phyloP scores from a whole-genome alignment of 2,888 invertebrate genomes.

The Mylabris sibirica region DNA sequence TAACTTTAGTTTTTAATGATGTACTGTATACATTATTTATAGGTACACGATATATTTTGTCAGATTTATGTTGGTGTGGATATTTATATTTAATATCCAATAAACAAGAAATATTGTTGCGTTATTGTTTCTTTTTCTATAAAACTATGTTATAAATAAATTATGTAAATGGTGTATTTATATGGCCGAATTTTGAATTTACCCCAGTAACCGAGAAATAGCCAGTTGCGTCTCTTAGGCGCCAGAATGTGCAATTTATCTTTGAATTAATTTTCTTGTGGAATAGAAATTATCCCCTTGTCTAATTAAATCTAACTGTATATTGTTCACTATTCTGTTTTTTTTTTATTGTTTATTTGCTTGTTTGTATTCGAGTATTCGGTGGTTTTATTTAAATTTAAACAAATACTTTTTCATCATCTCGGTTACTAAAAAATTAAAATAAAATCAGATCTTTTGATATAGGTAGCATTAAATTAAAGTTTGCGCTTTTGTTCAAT shows the following conservation, averaged over 20 bases:
- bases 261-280: slow-evolving; percentile 28
- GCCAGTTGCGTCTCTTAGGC: slow-evolving; percentile 25
- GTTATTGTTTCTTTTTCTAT: background rate
- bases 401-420: background rate
- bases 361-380: background rate
- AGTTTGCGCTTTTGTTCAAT: background rate
- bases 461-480: background rate
- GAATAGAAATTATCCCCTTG: slow-evolving; percentile 26
- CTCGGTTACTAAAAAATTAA: background rate
- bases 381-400: background rate
- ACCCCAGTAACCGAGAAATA: background rate
- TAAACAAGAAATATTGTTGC: background rate
- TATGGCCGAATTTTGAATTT: background rate
- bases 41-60: too few relatives aligned
- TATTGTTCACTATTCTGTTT: background rate
- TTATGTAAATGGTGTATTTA: background rate
- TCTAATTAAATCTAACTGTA: slow-evolving; percentile 26
- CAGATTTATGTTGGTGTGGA: background rate
- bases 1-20: background rate
- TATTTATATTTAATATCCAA: background rate
- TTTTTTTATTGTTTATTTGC: background rate
- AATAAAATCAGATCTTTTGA: background rate
- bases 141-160: background rate
- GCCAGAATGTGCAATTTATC: slow-evolving; percentile 29
- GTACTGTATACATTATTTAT: background rate